Evolutionary conservation across 2,888 invertebrate genomes (phyloP), one percentile per base, ranked within the genome.

Genomic region (Acronicta leporina): DNA sequence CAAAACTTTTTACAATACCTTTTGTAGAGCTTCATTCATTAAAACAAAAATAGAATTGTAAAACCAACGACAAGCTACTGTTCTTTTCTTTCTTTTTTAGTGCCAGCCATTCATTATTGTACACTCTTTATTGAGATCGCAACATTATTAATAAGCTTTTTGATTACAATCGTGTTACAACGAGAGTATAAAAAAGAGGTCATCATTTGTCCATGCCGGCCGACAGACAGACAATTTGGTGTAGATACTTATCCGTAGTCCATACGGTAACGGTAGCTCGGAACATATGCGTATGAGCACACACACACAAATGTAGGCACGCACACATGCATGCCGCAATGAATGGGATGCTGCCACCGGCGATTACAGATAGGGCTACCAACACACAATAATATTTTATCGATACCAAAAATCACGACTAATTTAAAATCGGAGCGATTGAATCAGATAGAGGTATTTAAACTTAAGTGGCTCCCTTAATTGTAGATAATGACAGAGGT

Each of bases 281-380:
- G 56, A 71, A 42, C 79, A 77, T 82, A 77, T 77, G 68, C 68
- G 68, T 80, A 73, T 65, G 75, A 55, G 69, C 75, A 75, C 71
- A 77, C 71, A 71, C 61, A 61, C 72, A 73, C 58, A 54, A 62
- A 59, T 20, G 45, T 16, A 54, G 60, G 68, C 38, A 65, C 75
- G 70, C 71, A 85, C 84, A 82, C 81, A 80, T 59, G 66, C 65
- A 73, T 42, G 55, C 47, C 44, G 68, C 85, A 85, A 90, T 91
- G 91, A 92, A 92, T 92, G 91, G 87, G 91, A 89, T 86, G 87
- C 89, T 87, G 88, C 89, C 86, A 85, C 85, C 83, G 70, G 80
- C 84, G 80, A 85, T 85, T 84, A 82, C 52, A 61, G 68, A 70
- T 81, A 91, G 92, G 92, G 91, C 67, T 91, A 83, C 81, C 88